These are phyloP conservation scores for Xanthorhoe designata DNA, from an alignment of 2,888 invertebrate species.

Conservation along the genomic window DNA sequence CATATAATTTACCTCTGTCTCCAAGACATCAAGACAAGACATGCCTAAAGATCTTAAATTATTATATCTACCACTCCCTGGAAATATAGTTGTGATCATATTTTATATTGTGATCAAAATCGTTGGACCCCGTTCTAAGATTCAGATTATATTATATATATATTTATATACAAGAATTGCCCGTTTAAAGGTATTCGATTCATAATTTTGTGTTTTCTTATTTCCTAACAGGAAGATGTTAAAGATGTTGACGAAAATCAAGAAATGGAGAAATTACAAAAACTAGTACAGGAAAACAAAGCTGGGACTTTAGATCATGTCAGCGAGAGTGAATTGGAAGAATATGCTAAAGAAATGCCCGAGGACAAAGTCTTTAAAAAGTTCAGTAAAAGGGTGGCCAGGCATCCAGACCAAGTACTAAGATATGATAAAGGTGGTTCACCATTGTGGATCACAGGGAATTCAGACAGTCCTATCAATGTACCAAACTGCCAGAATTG, in stretches of 20 bases:
- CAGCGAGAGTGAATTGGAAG: slow-evolving; percentile 88
- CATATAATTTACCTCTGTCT: no score
- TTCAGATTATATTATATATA: no score
- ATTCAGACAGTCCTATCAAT: slow-evolving; percentile 67
- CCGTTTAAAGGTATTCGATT: no score
- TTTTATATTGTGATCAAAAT: no score
- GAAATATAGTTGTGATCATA: no score
- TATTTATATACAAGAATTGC: no score
- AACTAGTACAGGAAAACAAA: slow-evolving; percentile 84
- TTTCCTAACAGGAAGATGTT: slow-evolving; percentile 60
- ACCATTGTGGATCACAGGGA: slow-evolving; percentile 93
- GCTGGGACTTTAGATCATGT: slow-evolving; percentile 87
- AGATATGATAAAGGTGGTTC: slow-evolving; percentile 92
- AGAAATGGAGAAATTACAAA: slow-evolving; percentile 74
- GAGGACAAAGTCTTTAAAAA: slow-evolving; percentile 92
- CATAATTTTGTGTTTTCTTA: no score
- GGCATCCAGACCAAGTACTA: slow-evolving; percentile 92
- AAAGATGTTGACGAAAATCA: slow-evolving; percentile 79
- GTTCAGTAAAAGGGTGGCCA: slow-evolving; percentile 89
- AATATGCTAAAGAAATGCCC: slow-evolving; percentile 85
- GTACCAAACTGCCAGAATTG: slow-evolving; percentile 92
- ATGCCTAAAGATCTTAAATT: no score
- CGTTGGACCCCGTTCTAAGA: no score
- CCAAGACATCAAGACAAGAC: no score
- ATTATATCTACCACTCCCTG: no score